Evolutionary conservation across 1,140 invertebrate species (phyloP).

Genomic region (Chionoecetes opilio): DNA sequence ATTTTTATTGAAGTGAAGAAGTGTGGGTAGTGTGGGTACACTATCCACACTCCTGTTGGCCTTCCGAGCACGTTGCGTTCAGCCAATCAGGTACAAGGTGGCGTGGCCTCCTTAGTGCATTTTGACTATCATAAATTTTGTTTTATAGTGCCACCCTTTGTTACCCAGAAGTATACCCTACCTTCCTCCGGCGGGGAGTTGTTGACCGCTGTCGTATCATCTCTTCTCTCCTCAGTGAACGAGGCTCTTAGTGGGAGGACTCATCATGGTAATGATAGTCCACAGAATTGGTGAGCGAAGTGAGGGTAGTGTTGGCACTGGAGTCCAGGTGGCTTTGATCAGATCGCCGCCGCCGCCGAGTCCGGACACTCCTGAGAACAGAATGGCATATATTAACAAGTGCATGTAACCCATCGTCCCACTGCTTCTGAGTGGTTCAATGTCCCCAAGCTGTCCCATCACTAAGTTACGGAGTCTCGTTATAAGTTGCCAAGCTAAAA

Average conservation of each 20-base stretch:
- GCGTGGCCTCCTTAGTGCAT: too few species aligned
- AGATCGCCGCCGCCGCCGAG: neutral
- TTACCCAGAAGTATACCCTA: neutral
- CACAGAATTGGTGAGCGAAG: neutral
- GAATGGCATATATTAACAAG: neutral
- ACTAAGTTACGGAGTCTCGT: too few species aligned
- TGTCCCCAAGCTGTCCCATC: too few species aligned
- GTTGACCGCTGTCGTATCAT: conserved; percentile 40
- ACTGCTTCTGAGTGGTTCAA: too few species aligned
- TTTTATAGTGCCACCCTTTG: too few species aligned
- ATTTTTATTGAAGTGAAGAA: too few species aligned
- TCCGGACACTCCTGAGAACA: neutral
- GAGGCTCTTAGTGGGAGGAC: neutral
- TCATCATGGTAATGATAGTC: neutral
- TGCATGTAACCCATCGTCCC: neutral
- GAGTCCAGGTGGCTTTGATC: neutral
- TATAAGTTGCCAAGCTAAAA: too few species aligned
- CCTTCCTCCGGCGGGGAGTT: conserved; percentile 3
- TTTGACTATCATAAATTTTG: too few species aligned
- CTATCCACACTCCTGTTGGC: too few species aligned
- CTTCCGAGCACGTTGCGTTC: too few species aligned
- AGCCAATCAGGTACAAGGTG: too few species aligned
- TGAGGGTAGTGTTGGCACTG: neutral
- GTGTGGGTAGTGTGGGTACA: too few species aligned
- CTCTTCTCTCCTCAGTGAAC: neutral